Percentiles rank a stretch among this genome's conserved stretches.
phyloP scores from a whole-genome alignment of 2,888 invertebrate species.

The Pseudococcus longispinus region DNA sequence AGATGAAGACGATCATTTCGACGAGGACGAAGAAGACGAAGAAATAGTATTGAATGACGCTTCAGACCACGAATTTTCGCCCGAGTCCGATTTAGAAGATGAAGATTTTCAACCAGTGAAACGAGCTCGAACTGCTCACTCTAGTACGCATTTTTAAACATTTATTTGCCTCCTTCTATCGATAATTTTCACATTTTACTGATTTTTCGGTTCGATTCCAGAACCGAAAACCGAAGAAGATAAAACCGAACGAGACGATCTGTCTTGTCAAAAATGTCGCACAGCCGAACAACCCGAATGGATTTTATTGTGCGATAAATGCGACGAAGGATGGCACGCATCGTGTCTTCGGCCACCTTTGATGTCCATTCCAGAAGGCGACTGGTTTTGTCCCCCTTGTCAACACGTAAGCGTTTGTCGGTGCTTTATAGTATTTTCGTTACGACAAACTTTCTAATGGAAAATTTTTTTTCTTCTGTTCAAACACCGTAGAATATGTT shows the following conservation, averaged over 20 bases:
- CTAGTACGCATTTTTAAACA: background rate
- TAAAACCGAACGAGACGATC: conserved; percentile 66
- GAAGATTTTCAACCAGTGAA: conserved; percentile 77
- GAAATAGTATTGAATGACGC: conserved; percentile 57
- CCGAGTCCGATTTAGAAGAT: conserved; percentile 83
- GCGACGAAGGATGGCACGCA: conserved; percentile 97
- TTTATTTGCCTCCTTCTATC: background rate
- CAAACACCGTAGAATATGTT: conserved; percentile 67
- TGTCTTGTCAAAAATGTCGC: conserved; percentile 87
- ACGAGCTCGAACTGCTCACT: conserved; percentile 81
- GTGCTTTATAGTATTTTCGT: background rate
- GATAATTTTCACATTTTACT: too few species aligned
- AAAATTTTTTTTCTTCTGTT: conserved; percentile 48
- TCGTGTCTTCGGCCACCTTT: conserved; percentile 92
- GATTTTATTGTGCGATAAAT: conserved; percentile 94
- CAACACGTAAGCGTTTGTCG: conserved; percentile 77
- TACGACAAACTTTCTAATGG: background rate
- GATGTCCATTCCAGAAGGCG: conserved; percentile 93
- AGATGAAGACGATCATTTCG: conserved; percentile 65
- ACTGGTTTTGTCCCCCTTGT: conserved; percentile 98
- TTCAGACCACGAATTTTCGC: conserved; percentile 88
- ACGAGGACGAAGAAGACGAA: conserved; percentile 64
- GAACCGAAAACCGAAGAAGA: conserved; percentile 59
- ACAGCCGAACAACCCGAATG: conserved; percentile 95
- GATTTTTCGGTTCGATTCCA: background rate